A percentile compares a stretch with the other conserved stretches of the same genome.
phyloP scores from a whole-genome alignment of 2,797 vertebrate species.

The Myiotriccus ornatus region DNA sequence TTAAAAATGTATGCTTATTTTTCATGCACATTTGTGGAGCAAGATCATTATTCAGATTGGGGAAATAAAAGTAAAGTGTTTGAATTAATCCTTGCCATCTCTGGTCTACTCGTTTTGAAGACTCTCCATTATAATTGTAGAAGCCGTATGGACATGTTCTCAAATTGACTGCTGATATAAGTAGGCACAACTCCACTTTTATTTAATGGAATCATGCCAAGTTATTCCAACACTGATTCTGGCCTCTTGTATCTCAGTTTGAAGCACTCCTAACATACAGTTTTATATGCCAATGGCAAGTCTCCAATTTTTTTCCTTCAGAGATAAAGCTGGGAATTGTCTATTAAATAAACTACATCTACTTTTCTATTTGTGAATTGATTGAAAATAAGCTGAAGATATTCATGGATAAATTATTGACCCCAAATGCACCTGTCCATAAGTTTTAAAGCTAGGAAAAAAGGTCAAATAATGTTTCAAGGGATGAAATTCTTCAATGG shows the following conservation, averaged over 20 bases:
- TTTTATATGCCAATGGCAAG: not conserved
- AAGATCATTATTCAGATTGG: not conserved
- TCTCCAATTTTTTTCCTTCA: not conserved
- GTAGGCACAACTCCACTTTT: not conserved
- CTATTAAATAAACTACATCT: not conserved
- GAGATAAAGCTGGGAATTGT: not conserved
- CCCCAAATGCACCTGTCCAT: fast-evolving
- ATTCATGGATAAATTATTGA: not conserved
- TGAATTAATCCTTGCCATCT: not conserved
- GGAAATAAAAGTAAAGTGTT: not conserved
- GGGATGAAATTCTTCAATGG: not conserved
- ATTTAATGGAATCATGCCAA: not conserved
- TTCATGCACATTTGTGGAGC: not conserved
- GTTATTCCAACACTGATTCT: not conserved
- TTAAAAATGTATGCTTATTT: not conserved
- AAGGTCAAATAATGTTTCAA: not conserved
- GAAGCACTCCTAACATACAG: not conserved
- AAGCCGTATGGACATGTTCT: not conserved
- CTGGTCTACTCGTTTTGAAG: not conserved
- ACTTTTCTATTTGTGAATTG: not conserved
- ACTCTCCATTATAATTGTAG: not conserved
- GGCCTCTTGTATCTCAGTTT: not conserved
- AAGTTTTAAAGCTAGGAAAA: not conserved
- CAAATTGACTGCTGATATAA: not conserved
- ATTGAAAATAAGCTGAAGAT: not conserved